Conservation (phyloP, 1,140 invertebrate species). For the Pectinophora gossypiella region DNA sequence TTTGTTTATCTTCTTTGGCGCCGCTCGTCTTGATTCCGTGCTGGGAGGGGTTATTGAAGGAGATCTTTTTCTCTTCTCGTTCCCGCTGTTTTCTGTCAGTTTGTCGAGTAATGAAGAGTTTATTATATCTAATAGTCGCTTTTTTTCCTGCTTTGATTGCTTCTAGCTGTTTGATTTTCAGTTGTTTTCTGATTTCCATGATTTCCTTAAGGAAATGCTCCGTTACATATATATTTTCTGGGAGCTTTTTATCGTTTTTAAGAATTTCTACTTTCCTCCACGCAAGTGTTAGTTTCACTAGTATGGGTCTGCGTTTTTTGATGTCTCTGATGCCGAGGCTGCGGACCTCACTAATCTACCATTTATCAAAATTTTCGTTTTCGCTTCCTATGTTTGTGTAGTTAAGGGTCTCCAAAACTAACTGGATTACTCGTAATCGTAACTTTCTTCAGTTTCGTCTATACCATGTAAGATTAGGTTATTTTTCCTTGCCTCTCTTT, state of each 20-base stretch:
- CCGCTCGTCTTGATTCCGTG: not conserved
- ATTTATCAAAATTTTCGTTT: slow-evolving; percentile 4
- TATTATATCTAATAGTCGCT: slow-evolving; percentile 11
- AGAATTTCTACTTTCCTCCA: slow-evolving; percentile 11
- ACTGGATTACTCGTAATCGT: not conserved
- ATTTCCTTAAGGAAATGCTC: slow-evolving; percentile 18
- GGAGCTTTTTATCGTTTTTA: slow-evolving; percentile 10
- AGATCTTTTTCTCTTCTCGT: slow-evolving; percentile 6
- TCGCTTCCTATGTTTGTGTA: not conserved
- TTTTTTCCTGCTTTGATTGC: slow-evolving; percentile 16
- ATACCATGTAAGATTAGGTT: slow-evolving; percentile 16
- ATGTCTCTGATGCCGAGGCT: not conserved
- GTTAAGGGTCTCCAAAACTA: not conserved
- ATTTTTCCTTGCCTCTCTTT: slow-evolving; percentile 11
- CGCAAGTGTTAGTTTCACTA: slow-evolving; percentile 2
- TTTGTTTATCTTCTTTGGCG: slow-evolving; percentile 10
- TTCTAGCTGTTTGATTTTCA: slow-evolving; percentile 7
- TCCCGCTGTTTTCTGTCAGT: not conserved
- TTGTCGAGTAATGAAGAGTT: slow-evolving; percentile 7
- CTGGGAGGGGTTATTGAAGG: slow-evolving; percentile 4
- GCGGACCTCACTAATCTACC: slow-evolving; percentile 10
- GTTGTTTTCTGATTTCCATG: slow-evolving; percentile 13
- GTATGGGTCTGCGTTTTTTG: slow-evolving; percentile 12
- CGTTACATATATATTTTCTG: slow-evolving; percentile 4
- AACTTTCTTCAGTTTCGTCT: slow-evolving; percentile 9